Conservation (phyloP, 2,797 vertebrate species). For the Cichlasoma orientale region DNA sequence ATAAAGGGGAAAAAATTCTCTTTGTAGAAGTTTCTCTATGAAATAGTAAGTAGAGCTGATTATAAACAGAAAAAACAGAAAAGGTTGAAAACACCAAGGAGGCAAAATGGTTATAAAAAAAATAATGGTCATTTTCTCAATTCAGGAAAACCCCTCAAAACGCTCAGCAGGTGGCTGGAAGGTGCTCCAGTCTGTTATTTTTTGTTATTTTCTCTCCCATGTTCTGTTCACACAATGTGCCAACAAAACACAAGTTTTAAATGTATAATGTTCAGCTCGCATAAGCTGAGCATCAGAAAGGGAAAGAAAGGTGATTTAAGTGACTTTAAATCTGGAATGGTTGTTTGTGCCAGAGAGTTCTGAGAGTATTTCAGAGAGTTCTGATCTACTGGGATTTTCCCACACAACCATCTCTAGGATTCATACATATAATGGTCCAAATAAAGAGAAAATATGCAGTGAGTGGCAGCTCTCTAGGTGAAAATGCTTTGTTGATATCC, state of each 20-base stretch:
- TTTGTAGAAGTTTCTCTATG: background rate
- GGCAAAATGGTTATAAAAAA: background rate
- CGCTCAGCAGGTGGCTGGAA: background rate
- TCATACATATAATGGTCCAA: background rate
- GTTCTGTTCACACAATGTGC: background rate
- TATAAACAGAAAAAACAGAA: background rate
- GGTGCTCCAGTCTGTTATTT: background rate
- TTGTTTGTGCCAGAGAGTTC: too few relatives aligned
- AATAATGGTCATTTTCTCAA: background rate
- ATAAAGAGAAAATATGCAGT: background rate
- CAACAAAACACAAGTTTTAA: background rate
- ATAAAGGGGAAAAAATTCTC: background rate
- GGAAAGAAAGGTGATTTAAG: background rate
- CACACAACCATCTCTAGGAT: background rate
- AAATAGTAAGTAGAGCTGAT: background rate
- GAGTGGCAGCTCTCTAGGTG: accelerated
- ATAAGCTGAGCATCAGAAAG: background rate
- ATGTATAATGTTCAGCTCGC: background rate
- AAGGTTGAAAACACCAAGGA: background rate
- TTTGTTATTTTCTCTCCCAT: background rate
- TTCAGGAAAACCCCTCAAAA: accelerated
- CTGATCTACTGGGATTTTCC: background rate
- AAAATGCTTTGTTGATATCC: background rate
- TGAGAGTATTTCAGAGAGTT: background rate
- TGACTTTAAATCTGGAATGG: background rate